These are phyloP conservation scores for Pica pica DNA, from an alignment of 2,113 vertebrate genomes.

Conservation along the genomic window DNA sequence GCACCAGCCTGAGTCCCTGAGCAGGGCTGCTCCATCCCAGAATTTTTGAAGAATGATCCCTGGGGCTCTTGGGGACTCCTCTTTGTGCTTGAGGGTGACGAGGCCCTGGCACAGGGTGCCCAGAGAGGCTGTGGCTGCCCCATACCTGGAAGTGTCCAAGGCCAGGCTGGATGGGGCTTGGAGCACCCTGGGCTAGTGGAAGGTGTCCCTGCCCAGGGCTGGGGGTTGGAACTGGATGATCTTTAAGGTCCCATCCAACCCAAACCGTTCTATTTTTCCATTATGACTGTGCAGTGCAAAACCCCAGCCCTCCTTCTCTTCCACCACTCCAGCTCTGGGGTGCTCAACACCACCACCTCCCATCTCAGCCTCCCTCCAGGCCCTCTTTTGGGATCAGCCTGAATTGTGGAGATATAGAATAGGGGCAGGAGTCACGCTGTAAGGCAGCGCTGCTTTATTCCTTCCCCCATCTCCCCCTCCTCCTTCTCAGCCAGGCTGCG, in stretches of 20 bases:
- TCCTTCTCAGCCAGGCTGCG: neutral
- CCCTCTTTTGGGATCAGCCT: neutral
- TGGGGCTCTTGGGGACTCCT: accelerated
- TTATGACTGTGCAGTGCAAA: accelerated
- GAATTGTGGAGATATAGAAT: neutral
- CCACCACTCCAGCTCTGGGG: neutral
- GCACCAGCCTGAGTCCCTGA: neutral
- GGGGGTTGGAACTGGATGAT: accelerated
- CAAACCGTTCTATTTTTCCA: neutral
- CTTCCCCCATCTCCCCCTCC: neutral
- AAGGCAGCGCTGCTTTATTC: neutral
- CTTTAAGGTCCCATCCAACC: neutral
- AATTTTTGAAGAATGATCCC: neutral
- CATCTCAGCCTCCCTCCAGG: neutral
- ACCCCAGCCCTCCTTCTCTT: neutral
- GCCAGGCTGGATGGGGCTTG: accelerated
- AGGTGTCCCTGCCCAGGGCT: neutral
- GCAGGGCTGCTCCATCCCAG: neutral
- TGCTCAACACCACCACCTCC: neutral
- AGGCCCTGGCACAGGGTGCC: neutral
- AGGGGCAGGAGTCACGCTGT: neutral
- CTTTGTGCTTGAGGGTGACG: accelerated
- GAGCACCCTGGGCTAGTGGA: accelerated
- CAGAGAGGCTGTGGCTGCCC: neutral
- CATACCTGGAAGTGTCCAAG: neutral